Percentiles rank a stretch among this genome's conserved stretches.
Evolutionary conservation across 1,140 invertebrate genomes (phyloP).

Genomic region (Polyergus mexicanus): DNA sequence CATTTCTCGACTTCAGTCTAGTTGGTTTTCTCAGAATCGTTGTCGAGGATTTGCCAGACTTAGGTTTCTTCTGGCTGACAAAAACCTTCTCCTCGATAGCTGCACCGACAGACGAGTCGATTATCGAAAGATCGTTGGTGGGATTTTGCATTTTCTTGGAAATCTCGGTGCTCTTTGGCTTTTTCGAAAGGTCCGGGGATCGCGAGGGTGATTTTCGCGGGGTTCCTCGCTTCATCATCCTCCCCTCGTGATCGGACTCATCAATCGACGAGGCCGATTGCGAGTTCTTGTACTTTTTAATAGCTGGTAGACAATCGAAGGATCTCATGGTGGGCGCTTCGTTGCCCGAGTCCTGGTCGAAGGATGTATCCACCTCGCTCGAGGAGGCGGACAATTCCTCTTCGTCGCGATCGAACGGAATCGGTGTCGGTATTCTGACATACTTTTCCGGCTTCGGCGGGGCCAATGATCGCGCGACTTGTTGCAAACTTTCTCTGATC

Average conservation of each 20-base stretch:
- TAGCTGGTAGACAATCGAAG: slow-evolving; percentile 67
- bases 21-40: slow-evolving; percentile 78
- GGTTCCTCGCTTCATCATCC: background rate
- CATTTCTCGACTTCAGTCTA: slow-evolving; percentile 78
- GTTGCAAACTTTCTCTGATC: slow-evolving; percentile 41
- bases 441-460: slow-evolving; percentile 72
- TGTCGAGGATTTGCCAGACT: slow-evolving; percentile 65
- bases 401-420: slow-evolving; percentile 76
- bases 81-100: slow-evolving; percentile 17
- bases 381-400: slow-evolving; percentile 75
- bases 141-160: background rate
- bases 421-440: slow-evolving; percentile 81
- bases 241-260: slow-evolving; percentile 66
- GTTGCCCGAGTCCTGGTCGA: slow-evolving; percentile 81
- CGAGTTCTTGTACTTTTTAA: slow-evolving; percentile 71
- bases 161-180: background rate
- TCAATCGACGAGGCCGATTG: slow-evolving; percentile 76
- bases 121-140: background rate
- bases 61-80: slow-evolving; percentile 61
- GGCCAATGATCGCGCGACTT: slow-evolving; percentile 54
- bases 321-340: slow-evolving; percentile 72
- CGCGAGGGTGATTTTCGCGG: slow-evolving; percentile 55
- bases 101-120: background rate
- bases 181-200: slow-evolving; percentile 61
- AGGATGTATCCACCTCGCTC: slow-evolving; percentile 74